Conservation (phyloP, 2,113 vertebrate species). For the Hepsetus odoe region DNA sequence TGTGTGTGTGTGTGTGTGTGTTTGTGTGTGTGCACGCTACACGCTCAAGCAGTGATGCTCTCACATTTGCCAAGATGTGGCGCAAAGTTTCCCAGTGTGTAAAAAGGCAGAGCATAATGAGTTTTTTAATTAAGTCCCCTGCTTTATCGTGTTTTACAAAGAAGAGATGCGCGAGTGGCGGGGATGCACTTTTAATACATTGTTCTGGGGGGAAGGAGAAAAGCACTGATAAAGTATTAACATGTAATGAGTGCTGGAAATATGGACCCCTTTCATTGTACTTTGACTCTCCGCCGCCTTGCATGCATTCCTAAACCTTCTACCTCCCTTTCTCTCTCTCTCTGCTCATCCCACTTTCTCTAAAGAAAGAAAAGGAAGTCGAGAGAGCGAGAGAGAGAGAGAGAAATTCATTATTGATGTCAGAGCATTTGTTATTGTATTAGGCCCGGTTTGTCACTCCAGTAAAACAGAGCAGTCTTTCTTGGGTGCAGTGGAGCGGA, state of each 20-base stretch:
- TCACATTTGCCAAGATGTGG: slow-evolving; percentile 55
- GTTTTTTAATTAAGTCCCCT: slow-evolving; percentile 75
- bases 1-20: slow-evolving; percentile 38
- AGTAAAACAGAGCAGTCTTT: slow-evolving; percentile 41
- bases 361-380: slow-evolving; percentile 7
- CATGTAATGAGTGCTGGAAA: slow-evolving; percentile 58
- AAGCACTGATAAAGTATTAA: slow-evolving; percentile 72
- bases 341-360: slow-evolving; percentile 4
- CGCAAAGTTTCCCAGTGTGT: slow-evolving; percentile 59
- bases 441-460: slow-evolving; percentile 53
- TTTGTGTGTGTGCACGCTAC: neutral
- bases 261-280: slow-evolving; percentile 52
- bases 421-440: slow-evolving; percentile 67
- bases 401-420: slow-evolving; percentile 67
- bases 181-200: slow-evolving; percentile 73
- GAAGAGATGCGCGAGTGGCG: slow-evolving; percentile 49
- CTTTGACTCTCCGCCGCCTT: slow-evolving; percentile 35
- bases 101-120: slow-evolving; percentile 70
- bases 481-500: slow-evolving; percentile 36
- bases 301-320: neutral
- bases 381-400: neutral
- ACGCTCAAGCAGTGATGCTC: slow-evolving; percentile 10
- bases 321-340: neutral
- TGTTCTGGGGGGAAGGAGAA: slow-evolving; percentile 67
- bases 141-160: slow-evolving; percentile 70